Evolutionary conservation across 2,113 vertebrate genomes (phyloP), one percentile per base, ranked within the genome.

Genomic region (Tautogolabrus adspersus): DNA sequence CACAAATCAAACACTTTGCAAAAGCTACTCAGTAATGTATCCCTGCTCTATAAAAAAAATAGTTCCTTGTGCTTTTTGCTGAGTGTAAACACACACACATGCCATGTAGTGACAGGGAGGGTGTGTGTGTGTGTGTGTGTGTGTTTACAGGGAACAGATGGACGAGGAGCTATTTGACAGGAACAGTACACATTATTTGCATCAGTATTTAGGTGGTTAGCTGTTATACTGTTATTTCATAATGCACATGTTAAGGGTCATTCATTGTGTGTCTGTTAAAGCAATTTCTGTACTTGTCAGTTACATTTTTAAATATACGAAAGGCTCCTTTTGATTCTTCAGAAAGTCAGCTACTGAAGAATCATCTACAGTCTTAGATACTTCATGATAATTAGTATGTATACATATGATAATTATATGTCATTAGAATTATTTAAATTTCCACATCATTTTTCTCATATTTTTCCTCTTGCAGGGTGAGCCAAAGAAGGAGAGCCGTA

Each of bases 1-100:
- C 86, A 88, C 94, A 94, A 94, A 94, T 95, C 90, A 93, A 91
- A 87, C 90, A 87, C 88, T 93, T 73, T 72, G 82, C 61, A 21
- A 52, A 49, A 79, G 58, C 80, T 69, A 47, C 83, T 89, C 37
- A 34, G 63, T 77, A 84, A 92, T 75, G 81, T 69, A 87, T 87
- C 73, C 66, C 71, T 62, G 60, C 26, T 1, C 76, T 85, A 56
- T 87, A 81, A 74, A 87, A 89, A 88, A 73, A 49, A 19, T 70
- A 60, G 57, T 66, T 79, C 79, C 66, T 65, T 68, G 80, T 85
- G 77, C 80, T n/a, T 7, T 55, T 75, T 66, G 69, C 78, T 44
- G 66, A 88, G 72, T 87, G 73, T 91, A 91, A 93, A 94, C 88
- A 92, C 84, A 79, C 62, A 34, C 30, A 71, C 56, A 52, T 21